These are phyloP conservation scores for Scyliorhinus canicula DNA, from an alignment of 2,797 vertebrate genomes.

Conservation along the genomic window DNA sequence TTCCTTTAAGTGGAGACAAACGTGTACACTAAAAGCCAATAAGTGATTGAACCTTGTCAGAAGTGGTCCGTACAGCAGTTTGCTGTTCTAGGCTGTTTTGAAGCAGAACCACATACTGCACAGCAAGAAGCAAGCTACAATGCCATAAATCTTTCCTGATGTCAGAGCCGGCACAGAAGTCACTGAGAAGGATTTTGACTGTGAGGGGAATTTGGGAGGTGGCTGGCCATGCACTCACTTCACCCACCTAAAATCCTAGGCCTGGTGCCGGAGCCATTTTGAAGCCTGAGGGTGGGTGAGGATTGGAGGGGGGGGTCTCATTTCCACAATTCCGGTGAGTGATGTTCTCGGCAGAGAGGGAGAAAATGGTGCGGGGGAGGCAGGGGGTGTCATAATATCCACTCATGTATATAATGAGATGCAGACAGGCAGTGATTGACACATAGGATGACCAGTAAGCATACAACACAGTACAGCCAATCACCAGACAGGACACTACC, in stretches of 20 bases:
- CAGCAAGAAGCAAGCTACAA: background rate
- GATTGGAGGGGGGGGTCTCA: too few relatives aligned
- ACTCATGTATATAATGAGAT: too few relatives aligned
- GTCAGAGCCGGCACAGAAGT: background rate
- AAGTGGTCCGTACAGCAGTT: background rate
- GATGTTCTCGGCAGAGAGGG: background rate
- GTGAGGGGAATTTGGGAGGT: background rate
- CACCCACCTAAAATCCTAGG: background rate
- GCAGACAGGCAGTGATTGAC: too few relatives aligned
- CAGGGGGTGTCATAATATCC: too few relatives aligned
- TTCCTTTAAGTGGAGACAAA: background rate
- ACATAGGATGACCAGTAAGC: too few relatives aligned
- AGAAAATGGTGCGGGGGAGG: background rate
- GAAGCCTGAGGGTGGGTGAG: too few relatives aligned
- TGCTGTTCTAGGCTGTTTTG: background rate
- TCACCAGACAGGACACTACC: too few relatives aligned
- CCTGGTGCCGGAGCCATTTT: background rate
- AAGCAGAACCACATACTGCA: background rate
- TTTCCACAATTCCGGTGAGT: background rate
- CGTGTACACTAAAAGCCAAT: background rate
- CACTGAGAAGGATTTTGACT: background rate
- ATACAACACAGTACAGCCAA: too few relatives aligned
- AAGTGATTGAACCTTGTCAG: background rate
- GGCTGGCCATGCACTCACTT: background rate
- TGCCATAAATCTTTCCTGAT: background rate